These are phyloP conservation scores for Otus sunia DNA, from an alignment of 2,113 vertebrate species.

Conservation along the genomic window DNA sequence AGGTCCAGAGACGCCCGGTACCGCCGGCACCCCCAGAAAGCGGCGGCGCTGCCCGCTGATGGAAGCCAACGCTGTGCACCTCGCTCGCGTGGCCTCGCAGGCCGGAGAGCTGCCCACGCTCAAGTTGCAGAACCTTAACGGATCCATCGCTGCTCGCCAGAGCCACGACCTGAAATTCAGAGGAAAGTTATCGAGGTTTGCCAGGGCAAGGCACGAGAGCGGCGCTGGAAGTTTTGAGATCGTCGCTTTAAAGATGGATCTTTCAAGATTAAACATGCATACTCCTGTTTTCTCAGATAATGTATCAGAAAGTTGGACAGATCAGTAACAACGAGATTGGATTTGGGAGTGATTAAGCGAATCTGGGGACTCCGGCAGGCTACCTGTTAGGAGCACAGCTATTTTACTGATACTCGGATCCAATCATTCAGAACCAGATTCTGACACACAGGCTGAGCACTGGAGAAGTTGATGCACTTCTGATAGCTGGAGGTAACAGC, in stretches of 20 bases:
- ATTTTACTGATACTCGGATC: not conserved
- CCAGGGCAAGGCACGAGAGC: not conserved
- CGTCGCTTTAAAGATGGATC: not conserved
- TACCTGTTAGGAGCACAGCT: not conserved
- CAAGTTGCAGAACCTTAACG: slow-evolving; percentile 74
- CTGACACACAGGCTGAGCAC: not conserved
- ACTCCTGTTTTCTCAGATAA: not conserved
- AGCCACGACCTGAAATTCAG: slow-evolving; percentile 76
- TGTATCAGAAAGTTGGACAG: not conserved
- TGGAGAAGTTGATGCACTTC: not conserved
- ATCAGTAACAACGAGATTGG: not conserved
- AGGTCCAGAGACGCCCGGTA: slow-evolving; percentile 67
- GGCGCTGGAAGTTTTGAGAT: not conserved
- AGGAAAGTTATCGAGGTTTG: not conserved
- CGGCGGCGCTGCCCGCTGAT: slow-evolving; percentile 46
- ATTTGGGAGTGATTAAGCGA: not conserved
- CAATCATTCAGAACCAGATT: not conserved
- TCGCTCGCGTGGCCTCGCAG: slow-evolving; percentile 63
- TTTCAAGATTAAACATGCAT: not conserved
- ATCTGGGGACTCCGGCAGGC: not conserved
- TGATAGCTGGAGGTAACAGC: not conserved
- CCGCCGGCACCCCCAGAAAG: slow-evolving; percentile 71
- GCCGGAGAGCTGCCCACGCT: slow-evolving; percentile 64
- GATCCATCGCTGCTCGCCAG: slow-evolving; percentile 75
- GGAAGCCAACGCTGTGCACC: slow-evolving; percentile 67